Conservation (phyloP, 2,888 invertebrate species). For the Eupithecia inturbata region DNA sequence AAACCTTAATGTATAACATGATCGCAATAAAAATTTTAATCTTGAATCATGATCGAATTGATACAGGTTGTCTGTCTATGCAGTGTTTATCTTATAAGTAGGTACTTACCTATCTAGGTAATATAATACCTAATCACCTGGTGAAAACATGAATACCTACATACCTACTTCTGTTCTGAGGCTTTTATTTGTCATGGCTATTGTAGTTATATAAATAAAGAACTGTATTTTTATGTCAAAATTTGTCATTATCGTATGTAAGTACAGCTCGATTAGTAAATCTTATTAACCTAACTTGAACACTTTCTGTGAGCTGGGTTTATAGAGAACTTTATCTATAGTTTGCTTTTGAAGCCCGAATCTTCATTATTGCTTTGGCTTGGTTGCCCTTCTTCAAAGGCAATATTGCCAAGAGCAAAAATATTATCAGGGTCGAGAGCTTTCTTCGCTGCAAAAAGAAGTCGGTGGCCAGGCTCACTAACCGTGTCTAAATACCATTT, state of each 20-base stretch:
- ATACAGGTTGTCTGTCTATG: not conserved
- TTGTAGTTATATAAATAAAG: not conserved
- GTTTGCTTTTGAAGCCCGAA: slow-evolving; percentile 64
- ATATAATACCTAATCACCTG: not conserved
- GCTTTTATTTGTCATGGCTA: not conserved
- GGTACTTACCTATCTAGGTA: not conserved
- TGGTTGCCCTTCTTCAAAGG: slow-evolving; percentile 55
- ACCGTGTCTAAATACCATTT: slow-evolving; percentile 94
- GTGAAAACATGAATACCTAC: not conserved
- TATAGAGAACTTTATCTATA: slow-evolving; percentile 53
- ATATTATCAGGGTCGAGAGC: slow-evolving; percentile 97
- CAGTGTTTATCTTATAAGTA: not conserved
- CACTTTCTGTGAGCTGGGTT: slow-evolving; percentile 2
- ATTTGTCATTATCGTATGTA: not conserved
- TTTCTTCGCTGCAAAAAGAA: slow-evolving; percentile 92
- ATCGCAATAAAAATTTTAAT: no score
- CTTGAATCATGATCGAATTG: no score
- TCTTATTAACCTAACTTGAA: slow-evolving; percentile 7
- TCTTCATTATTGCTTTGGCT: slow-evolving; percentile 35
- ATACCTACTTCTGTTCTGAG: not conserved
- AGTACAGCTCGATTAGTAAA: not conserved
- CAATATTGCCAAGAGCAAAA: slow-evolving; percentile 93
- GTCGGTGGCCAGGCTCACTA: slow-evolving; percentile 90
- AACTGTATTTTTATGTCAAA: not conserved
- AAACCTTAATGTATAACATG: no score